Evolutionary conservation across 2,113 vertebrate species (phyloP), one percentile per base, ranked within the genome.

Genomic region (Gulo gulo): DNA sequence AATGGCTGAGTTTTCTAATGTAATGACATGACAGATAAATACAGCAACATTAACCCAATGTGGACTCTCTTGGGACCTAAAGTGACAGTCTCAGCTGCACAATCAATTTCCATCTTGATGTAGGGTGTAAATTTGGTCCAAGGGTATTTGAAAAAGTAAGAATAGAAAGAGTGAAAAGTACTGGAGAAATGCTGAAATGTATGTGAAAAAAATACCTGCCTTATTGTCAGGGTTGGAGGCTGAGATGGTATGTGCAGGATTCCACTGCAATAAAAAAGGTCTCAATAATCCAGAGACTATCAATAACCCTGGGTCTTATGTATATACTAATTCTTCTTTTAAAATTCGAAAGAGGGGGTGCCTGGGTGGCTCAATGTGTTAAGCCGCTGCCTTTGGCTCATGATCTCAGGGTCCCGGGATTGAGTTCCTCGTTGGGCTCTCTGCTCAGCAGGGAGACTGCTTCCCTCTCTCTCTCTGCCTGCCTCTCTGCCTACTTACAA

Each of bases 11-110:
- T 42, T 81, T 94, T 88, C 52, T 59, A 78, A 88, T 50, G 34
- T n/a, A 85, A 88, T 73, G 74, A 23, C 42, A 57, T 61, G 67
- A 85, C 29, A 91, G 52, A 85, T 79, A 83, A 73, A 84, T 45
- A 7, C 14, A 93, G 69, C 26, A 69, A 7, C 12, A 15, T 59
- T 84, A 85, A 81, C 34, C 21, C 61, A 92, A 2, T 31, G 11
- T 34, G 13, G 79, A 71, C 3, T 34, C 31, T 71, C 13, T 45
- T 45, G 47, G 45, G 65, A 61, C 18, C 7, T 65, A 92, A 50
- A 94, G 65, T 26, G 73, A 45, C 76, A 13, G 9, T 73, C n/a
- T 93, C 42, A 61, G 45, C 20, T 85, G 59, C 8, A 88, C 15
- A 82, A 42, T 47, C 5, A 71, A 29, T 73, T n/a, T n/a, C 59